Base-by-base conservation (phyloP, 2,113 vertebrate genomes). In the Rhinogobius similis region DNA sequence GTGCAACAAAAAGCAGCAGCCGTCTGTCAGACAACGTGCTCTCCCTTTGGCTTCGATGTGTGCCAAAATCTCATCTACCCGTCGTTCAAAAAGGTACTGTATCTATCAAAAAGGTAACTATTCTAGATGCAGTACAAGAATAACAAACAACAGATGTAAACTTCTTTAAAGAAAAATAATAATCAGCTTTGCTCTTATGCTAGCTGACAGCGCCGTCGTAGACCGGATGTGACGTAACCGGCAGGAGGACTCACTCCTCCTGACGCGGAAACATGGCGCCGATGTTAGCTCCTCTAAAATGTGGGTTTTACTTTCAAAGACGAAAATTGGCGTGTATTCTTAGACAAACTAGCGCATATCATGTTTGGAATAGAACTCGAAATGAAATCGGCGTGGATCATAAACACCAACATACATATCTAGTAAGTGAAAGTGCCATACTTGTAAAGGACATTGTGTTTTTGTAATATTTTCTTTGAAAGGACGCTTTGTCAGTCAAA, bases 261-360 rank as follows among this genome's bases (percentile, higher is more conserved):
- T 70, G 53, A 36, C 56, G 59, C 4, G 12, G 20, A 73, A 93
- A 91, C 89, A 94, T 94, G 93, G 92, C 92, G 91, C 83, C 82
- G 78, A 85, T 93, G 74, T 87, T 92, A 78, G 62, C 52, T 12
- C 70, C 82, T 50, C 69, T 91, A 5, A 85, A 91, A 75, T 91
- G 90, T 73, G 84, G 89, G 52, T 69, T 88, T 59, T 67, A 88
- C 82, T 29, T 91, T 21, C 92, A 93, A 66, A 92, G 65, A 66
- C 78, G 89, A 56, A 91, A 88, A 76, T 27, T 93, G 20, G 83
- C 84, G 0, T 26, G 85, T 56, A 77, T 93, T 5, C 74, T 93
- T 9, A 87, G 86, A 36, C 87, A 89, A 29, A 86, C 82, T 6
- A 85, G 88, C 78, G 88, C 90, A 0, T 82, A 79, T 79, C 88